A percentile compares a stretch with the other conserved stretches of the same genome.
phyloP scores from a whole-genome alignment of 1,140 invertebrate species.

The Lethrus apterus region DNA sequence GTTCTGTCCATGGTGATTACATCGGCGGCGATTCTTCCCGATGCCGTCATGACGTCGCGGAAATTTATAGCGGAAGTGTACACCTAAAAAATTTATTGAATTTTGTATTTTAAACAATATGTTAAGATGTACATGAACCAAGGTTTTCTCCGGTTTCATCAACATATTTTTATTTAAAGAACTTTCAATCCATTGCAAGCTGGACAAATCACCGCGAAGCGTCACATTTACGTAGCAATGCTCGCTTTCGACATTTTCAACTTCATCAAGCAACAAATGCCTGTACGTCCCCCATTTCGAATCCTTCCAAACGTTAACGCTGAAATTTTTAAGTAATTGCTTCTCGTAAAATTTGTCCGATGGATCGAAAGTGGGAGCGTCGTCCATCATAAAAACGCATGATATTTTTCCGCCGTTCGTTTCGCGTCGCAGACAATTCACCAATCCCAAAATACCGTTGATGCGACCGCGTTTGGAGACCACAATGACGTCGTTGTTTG shows the following conservation, averaged over 20 bases:
- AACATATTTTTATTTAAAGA: no score
- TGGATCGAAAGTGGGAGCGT: conserved; percentile 56
- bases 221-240: conserved; percentile 74
- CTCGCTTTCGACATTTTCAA: conserved; percentile 41
- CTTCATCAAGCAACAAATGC: conserved; percentile 25
- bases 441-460: conserved; percentile 78
- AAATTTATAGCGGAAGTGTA: background rate
- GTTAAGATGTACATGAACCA: background rate
- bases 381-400: conserved; percentile 58
- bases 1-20: no score
- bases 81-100: conserved; percentile 1
- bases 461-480: conserved; percentile 54
- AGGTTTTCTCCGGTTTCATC: background rate
- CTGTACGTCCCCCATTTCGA: conserved; percentile 57
- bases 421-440: conserved; percentile 66
- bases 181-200: conserved; percentile 75
- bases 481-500: conserved; percentile 48
- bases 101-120: background rate
- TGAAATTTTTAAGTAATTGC: conserved; percentile 54
- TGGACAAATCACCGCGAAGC: conserved; percentile 76
- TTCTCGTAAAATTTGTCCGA: conserved; percentile 53
- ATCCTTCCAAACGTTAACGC: conserved; percentile 57
- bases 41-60: background rate
- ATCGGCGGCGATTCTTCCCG: no score
- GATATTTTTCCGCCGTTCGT: conserved; percentile 55